Evolutionary conservation across 2,888 invertebrate genomes (phyloP).

Genomic region (Pedicia rivosa): DNA sequence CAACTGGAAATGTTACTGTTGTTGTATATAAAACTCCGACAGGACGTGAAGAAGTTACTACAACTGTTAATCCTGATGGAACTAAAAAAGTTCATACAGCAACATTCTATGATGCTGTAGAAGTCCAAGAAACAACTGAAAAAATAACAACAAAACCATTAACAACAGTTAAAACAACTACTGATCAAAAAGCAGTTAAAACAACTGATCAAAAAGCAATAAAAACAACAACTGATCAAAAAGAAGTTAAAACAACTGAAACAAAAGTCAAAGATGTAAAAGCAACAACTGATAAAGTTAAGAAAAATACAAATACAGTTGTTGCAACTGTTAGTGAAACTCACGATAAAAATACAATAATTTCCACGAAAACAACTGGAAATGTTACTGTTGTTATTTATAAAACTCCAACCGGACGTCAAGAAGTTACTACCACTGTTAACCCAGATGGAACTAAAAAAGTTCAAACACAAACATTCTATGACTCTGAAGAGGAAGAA

Average conservation of each 20-base stretch:
- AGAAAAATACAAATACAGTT: too few species aligned
- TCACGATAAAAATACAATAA: slow-evolving; percentile 18
- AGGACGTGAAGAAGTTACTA: slow-evolving; percentile 11
- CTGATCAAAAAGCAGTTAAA: slow-evolving; percentile 1
- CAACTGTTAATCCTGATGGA: slow-evolving; percentile 28
- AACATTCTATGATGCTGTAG: slow-evolving; percentile 28
- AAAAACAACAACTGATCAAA: not conserved
- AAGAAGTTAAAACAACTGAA: too few species aligned
- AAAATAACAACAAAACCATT: slow-evolving; percentile 1
- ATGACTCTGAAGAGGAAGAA: slow-evolving; percentile 21
- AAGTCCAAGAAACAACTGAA: not conserved
- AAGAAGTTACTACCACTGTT: slow-evolving; percentile 26
- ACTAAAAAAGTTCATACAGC: slow-evolving; percentile 28
- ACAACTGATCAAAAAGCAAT: not conserved
- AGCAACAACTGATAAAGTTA: too few species aligned
- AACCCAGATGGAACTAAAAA: slow-evolving; percentile 25
- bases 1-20: slow-evolving; percentile 1
- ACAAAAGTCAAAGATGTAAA: too few species aligned
- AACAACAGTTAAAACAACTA: not conserved
- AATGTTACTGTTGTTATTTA: not conserved
- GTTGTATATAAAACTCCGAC: too few species aligned
- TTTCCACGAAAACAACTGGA: slow-evolving; percentile 14
- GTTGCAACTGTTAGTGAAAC: slow-evolving; percentile 10
- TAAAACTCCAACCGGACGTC: too few species aligned
- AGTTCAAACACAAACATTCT: slow-evolving; percentile 26